Conservation (phyloP, 2,888 invertebrate species). For the Protula sp. region DNA sequence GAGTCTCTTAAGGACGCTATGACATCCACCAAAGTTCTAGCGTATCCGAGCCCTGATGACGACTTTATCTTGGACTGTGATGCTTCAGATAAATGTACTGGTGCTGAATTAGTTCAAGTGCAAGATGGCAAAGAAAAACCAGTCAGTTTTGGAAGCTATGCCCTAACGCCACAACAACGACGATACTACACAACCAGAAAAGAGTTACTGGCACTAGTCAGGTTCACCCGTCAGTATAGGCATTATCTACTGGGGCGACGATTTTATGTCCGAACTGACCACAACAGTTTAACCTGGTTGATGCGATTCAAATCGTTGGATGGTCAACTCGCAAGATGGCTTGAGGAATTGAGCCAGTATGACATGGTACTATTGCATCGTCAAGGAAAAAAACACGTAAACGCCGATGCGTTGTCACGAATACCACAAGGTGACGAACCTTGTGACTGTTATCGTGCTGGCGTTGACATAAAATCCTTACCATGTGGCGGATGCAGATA, state of each 20-base stretch:
- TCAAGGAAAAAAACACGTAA: background rate
- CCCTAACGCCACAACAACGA: slow-evolving; percentile 2
- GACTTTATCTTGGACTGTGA: too few relatives aligned
- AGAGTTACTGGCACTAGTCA: slow-evolving; percentile 8
- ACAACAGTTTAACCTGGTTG: slow-evolving; percentile 5
- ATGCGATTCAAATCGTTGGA: slow-evolving; percentile 4
- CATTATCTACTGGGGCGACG: slow-evolving; percentile 5
- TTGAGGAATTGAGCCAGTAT: slow-evolving; percentile 1
- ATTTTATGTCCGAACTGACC: slow-evolving; percentile 6
- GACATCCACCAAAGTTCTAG: background rate
- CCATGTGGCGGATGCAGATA: too few relatives aligned
- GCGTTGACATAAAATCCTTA: too few relatives aligned
- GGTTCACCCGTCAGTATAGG: slow-evolving; percentile 3
- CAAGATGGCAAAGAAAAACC: slow-evolving; percentile 5
- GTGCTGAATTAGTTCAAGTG: slow-evolving; percentile 4
- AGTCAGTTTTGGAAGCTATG: slow-evolving; percentile 4
- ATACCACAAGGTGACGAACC: too few relatives aligned
- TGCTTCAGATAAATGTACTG: too few relatives aligned
- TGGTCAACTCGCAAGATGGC: slow-evolving; percentile 5
- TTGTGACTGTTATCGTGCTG: too few relatives aligned
- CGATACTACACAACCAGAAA: slow-evolving; percentile 8
- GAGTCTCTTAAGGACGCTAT: background rate
- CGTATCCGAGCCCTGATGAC: slow-evolving; percentile 1
- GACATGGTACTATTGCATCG: background rate
- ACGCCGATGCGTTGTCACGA: too few relatives aligned